Conservation (phyloP, 2,797 vertebrate species). For the Echiichthys vipera region DNA sequence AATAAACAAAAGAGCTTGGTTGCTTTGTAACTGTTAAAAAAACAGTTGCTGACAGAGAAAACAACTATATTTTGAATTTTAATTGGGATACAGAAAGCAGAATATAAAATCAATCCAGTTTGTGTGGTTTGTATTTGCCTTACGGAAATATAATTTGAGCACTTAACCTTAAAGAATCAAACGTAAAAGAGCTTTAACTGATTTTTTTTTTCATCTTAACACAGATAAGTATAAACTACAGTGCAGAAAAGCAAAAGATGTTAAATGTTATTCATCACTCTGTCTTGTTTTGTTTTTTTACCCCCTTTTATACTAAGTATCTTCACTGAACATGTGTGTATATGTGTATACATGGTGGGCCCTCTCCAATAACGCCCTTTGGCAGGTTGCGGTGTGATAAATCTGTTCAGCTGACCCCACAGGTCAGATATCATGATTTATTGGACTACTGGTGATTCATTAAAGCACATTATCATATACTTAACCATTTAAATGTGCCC, state of each 20-base stretch:
- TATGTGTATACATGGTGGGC: too few relatives aligned
- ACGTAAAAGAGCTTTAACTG: too few relatives aligned
- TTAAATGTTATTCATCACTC: too few relatives aligned
- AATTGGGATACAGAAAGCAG: neutral
- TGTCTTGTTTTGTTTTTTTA: too few relatives aligned
- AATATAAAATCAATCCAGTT: neutral
- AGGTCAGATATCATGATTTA: conserved; percentile 21
- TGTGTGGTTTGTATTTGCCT: neutral
- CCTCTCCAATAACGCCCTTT: conserved; percentile 20
- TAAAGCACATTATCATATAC: neutral
- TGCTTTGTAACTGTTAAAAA: neutral
- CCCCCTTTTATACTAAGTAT: too few relatives aligned
- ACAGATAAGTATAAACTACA: too few relatives aligned
- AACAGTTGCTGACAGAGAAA: neutral
- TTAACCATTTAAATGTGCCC: neutral
- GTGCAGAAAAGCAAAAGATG: neutral
- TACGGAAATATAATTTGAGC: too few relatives aligned
- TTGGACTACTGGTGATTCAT: neutral
- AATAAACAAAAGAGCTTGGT: too few relatives aligned
- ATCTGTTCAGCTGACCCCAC: conserved; percentile 38
- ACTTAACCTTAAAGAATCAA: neutral
- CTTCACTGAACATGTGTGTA: too few relatives aligned
- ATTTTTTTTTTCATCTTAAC: too few relatives aligned
- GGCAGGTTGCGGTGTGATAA: conserved; percentile 31
- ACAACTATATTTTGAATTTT: neutral